phyloP scores from a whole-genome alignment of 2,888 invertebrate species.

The Drosophila mimetica region DNA sequence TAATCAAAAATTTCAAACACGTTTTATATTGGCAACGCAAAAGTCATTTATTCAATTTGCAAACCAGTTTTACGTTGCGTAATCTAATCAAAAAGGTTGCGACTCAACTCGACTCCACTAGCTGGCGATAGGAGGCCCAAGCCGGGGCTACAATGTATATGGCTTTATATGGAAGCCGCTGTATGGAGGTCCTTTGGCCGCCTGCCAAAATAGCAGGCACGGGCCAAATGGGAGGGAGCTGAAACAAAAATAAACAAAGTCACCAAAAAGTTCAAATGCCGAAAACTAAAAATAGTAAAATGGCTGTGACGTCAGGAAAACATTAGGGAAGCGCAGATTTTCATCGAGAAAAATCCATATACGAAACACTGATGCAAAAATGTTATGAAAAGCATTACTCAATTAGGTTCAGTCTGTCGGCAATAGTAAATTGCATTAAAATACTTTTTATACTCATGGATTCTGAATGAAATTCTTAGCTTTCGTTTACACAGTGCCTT shows the following conservation, averaged over 20 bases:
- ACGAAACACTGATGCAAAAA: constrained; percentile 3
- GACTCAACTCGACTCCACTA: constrained; percentile 36
- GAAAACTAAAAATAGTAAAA: constrained; percentile 51
- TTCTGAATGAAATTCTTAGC: too few relatives aligned
- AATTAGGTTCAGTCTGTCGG: constrained; percentile 2
- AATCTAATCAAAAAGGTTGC: constrained; percentile 77
- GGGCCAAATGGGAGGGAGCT: constrained; percentile 10
- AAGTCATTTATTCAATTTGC: constrained; percentile 80
- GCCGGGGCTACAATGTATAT: constrained; percentile 47
- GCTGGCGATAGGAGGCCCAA: constrained; percentile 9
- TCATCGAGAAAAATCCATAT: not conserved
- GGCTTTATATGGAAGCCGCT: constrained; percentile 35
- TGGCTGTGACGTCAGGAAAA: constrained; percentile 51
- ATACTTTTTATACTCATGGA: not conserved
- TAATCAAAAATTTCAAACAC: constrained; percentile 77
- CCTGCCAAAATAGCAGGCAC: constrained; percentile 52
- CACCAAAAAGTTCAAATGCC: constrained; percentile 38
- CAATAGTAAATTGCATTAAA: not conserved
- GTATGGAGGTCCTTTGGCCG: constrained; percentile 45
- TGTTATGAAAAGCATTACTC: constrained; percentile 13
- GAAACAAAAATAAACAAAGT: constrained; percentile 46
- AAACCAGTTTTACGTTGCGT: constrained; percentile 78
- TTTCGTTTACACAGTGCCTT: too few relatives aligned
- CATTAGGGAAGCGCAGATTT: constrained; percentile 7
- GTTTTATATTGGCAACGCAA: constrained; percentile 79